Evolutionary conservation across 2,113 vertebrate species (phyloP).

Genomic region (Naja naja): DNA sequence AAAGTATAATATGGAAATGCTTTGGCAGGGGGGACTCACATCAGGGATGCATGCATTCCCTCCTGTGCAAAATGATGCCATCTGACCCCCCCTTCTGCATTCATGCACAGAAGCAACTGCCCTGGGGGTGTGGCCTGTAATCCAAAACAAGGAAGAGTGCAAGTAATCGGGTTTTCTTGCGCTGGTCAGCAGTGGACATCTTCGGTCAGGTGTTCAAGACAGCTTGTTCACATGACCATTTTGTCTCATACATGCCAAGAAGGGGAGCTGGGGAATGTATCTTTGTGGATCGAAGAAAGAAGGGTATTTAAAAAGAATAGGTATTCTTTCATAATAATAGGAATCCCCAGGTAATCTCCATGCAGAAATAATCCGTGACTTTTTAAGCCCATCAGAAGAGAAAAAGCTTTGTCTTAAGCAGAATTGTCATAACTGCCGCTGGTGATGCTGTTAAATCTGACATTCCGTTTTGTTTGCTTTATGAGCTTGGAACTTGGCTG

Average conservation of each 20-base stretch:
- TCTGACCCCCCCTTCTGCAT: neutral
- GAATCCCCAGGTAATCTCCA: neutral
- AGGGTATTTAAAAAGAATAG: neutral
- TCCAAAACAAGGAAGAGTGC: neutral
- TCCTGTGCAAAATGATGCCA: neutral
- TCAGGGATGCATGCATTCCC: neutral
- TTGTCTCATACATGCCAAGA: neutral
- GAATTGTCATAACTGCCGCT: neutral
- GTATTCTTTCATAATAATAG: neutral
- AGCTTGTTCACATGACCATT: neutral
- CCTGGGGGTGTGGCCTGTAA: neutral
- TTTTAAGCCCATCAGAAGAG: neutral
- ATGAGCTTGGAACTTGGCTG: slow-evolving; percentile 88
- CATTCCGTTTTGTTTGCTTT: slow-evolving; percentile 45
- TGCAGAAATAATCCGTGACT: neutral
- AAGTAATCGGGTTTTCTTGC: neutral
- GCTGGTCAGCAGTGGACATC: neutral
- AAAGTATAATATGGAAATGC: no score
- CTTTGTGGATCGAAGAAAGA: neutral
- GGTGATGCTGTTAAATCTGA: slow-evolving; percentile 31
- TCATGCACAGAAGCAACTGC: neutral
- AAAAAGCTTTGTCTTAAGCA: neutral
- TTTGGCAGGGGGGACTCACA: neutral
- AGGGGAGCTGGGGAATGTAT: neutral
- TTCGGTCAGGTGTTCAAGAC: neutral